Conservation (phyloP, 1,140 invertebrate species). For the Drosophila lacertosa region DNA sequence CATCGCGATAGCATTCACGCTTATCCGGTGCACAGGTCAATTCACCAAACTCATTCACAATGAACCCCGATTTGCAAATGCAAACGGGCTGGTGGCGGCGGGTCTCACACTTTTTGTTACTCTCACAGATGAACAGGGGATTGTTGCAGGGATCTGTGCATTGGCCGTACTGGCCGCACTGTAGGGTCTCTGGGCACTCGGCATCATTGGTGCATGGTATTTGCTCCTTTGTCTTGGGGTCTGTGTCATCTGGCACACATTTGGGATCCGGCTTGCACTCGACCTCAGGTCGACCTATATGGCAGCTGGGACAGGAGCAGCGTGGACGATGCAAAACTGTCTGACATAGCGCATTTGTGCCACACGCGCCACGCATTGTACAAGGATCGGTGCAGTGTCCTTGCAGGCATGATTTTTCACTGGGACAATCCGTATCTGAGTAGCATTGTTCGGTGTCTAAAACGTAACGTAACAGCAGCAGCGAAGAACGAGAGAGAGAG, state of each 20-base stretch:
- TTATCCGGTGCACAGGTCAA: slow-evolving; percentile 92
- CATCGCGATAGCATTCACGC: slow-evolving; percentile 90
- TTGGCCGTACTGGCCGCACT: slow-evolving; percentile 89
- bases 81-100: slow-evolving; percentile 93
- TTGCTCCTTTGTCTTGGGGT: slow-evolving; percentile 85
- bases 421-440: slow-evolving; percentile 94
- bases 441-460: slow-evolving; percentile 93
- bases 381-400: slow-evolving; percentile 95
- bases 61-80: slow-evolving; percentile 94
- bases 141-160: slow-evolving; percentile 92
- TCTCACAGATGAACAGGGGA: slow-evolving; percentile 87
- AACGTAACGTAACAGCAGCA: slow-evolving; percentile 62
- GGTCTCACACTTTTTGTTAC: slow-evolving; percentile 94
- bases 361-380: slow-evolving; percentile 93
- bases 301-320: slow-evolving; percentile 94
- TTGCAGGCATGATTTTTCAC: slow-evolving; percentile 95
- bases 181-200: slow-evolving; percentile 90
- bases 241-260: slow-evolving; percentile 86
- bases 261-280: slow-evolving; percentile 91
- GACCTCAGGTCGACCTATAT: slow-evolving; percentile 91
- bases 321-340: slow-evolving; percentile 92
- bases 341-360: slow-evolving; percentile 93
- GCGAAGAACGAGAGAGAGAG: slow-evolving; percentile 76
- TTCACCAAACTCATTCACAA: slow-evolving; percentile 93
- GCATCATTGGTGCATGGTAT: slow-evolving; percentile 87